phyloP scores from a whole-genome alignment of 2,888 invertebrate genomes.

The Lasius fuliginosus region DNA sequence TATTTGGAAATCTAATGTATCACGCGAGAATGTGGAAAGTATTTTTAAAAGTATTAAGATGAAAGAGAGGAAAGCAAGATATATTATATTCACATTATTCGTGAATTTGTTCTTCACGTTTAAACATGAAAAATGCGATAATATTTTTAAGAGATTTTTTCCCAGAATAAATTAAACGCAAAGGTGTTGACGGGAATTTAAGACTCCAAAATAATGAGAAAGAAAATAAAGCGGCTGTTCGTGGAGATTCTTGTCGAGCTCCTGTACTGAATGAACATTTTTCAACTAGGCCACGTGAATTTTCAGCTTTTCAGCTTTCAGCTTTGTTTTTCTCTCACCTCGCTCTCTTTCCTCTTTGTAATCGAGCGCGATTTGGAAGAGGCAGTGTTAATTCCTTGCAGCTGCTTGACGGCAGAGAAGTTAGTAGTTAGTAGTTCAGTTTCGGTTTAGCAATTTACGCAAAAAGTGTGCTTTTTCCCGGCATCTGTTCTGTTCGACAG shows the following conservation, averaged over 20 bases:
- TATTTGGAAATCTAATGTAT: neutral
- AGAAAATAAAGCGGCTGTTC: constrained; percentile 29
- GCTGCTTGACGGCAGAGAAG: constrained; percentile 58
- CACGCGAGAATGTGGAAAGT: neutral
- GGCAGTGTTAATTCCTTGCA: constrained; percentile 63
- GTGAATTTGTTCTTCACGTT: constrained; percentile 17
- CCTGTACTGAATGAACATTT: constrained; percentile 59
- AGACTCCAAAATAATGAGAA: constrained; percentile 33
- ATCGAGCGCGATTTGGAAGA: constrained; percentile 43
- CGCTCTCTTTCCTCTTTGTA: constrained; percentile 35
- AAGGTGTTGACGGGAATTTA: constrained; percentile 12
- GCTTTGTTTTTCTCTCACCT: constrained; percentile 34
- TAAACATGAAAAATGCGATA: constrained; percentile 23
- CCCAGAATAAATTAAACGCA: constrained; percentile 18
- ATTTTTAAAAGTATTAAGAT: neutral
- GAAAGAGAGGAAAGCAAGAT: neutral
- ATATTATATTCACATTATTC: constrained; percentile 19
- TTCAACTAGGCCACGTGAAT: constrained; percentile 46
- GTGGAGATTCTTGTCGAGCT: constrained; percentile 54
- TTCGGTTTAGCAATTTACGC: constrained; percentile 47
- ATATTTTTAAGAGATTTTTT: constrained; percentile 23
- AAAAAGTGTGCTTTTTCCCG: constrained; percentile 36
- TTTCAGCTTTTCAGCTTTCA: constrained; percentile 32
- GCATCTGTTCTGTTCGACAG: constrained; percentile 12
- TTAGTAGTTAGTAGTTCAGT: constrained; percentile 64